A percentile compares a stretch with the other conserved stretches of the same genome.
phyloP scores from a whole-genome alignment of 2,113 vertebrate species.

The Cichladusa arquata region DNA sequence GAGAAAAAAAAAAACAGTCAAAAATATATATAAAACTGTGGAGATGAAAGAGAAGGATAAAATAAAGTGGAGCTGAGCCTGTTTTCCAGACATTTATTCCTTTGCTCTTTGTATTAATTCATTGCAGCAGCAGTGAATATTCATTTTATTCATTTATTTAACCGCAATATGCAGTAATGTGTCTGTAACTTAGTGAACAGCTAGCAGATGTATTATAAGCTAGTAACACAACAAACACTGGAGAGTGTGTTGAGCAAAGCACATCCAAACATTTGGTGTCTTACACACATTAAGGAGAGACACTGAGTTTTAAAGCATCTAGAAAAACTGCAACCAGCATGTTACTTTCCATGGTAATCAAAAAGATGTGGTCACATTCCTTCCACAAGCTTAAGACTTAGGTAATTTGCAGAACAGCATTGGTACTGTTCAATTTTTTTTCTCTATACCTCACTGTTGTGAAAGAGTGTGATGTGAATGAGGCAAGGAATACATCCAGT shows the following conservation, averaged over 20 bases:
- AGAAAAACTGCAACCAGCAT: not conserved
- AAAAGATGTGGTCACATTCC: not conserved
- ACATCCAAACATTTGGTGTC: not conserved
- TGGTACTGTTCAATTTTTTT: not conserved
- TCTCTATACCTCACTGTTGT: not conserved
- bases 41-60: not conserved
- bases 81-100: not conserved
- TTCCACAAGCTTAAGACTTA: not conserved
- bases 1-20: not conserved
- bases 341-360: not conserved
- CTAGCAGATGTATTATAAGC: not conserved
- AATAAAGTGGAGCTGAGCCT: not conserved
- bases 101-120: not conserved
- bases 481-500: not conserved
- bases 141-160: not conserved
- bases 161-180: not conserved
- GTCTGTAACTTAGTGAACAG: not conserved
- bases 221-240: not conserved
- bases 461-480: not conserved
- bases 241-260: not conserved
- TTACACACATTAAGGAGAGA: not conserved
- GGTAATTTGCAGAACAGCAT: not conserved
- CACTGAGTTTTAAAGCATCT: not conserved
- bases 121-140: not conserved
- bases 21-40: not conserved